Evolutionary conservation across 1,140 invertebrate species (phyloP).

Genomic region (Papilio polytes): DNA sequence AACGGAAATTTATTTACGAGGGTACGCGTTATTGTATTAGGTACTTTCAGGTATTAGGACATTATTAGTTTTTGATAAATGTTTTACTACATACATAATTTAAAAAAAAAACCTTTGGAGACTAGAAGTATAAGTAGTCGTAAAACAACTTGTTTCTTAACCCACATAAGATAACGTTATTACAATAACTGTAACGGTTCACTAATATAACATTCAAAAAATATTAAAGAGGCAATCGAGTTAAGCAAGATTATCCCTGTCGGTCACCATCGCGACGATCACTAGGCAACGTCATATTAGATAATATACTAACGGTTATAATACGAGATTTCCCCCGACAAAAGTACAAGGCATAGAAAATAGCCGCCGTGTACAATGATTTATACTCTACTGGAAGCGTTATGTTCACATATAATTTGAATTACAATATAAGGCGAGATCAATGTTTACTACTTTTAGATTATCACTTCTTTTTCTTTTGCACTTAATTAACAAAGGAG

Average conservation of each 20-base stretch:
- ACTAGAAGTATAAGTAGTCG: background rate
- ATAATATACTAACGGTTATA: constrained; percentile 63
- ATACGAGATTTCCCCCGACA: constrained; percentile 75
- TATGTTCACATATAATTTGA: background rate
- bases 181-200: too few species aligned
- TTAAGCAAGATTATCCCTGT: background rate
- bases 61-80: background rate
- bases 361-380: constrained; percentile 51
- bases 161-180: background rate
- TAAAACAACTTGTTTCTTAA: background rate
- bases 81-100: background rate
- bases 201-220: background rate
- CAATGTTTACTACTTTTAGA: background rate
- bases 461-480: too few species aligned
- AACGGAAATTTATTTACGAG: constrained; percentile 19
- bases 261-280: constrained; percentile 73
- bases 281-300: constrained; percentile 70
- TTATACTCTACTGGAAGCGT: constrained; percentile 43
- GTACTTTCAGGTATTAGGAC: background rate
- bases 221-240: background rate
- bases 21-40: background rate
- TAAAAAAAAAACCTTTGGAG: too few species aligned
- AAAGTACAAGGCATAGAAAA: constrained; percentile 63
- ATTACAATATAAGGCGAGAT: background rate
- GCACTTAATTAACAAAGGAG: too few species aligned